These are phyloP conservation scores for Nannobrachium achirus DNA, from an alignment of 2,113 vertebrate species.

Conservation along the genomic window DNA sequence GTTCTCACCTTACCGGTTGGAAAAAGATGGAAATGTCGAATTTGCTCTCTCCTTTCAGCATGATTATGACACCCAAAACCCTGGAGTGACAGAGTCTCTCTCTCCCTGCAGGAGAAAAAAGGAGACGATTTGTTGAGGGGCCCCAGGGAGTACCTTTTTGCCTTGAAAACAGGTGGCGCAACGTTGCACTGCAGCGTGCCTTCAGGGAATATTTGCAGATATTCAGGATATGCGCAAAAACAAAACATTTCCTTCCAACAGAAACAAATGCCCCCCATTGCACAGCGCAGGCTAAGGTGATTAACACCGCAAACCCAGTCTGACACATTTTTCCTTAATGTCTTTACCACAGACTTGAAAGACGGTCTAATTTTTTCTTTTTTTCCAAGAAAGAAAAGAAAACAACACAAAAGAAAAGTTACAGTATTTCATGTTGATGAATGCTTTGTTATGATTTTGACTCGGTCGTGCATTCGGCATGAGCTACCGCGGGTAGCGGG, in stretches of 20 bases:
- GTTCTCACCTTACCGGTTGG: constrained; percentile 71
- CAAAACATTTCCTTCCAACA: constrained; percentile 68
- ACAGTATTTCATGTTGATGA: constrained; percentile 62
- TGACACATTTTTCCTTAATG: constrained; percentile 64
- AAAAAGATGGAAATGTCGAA: constrained; percentile 70
- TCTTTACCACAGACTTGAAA: constrained; percentile 55
- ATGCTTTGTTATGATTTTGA: constrained; percentile 67
- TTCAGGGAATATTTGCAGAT: constrained; percentile 80
- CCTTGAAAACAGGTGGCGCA: constrained; percentile 80
- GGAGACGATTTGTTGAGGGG: constrained; percentile 76
- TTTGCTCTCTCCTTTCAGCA: constrained; percentile 69
- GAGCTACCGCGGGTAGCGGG: constrained; percentile 38
- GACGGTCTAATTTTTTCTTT: constrained; percentile 22
- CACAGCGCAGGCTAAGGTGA: constrained; percentile 53
- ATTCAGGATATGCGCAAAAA: constrained; percentile 77
- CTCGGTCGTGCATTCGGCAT: constrained; percentile 57
- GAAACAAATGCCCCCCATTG: constrained; percentile 67
- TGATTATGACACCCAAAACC: constrained; percentile 78
- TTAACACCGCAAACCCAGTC: constrained; percentile 51
- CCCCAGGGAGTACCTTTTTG: constrained; percentile 70
- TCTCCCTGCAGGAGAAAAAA: constrained; percentile 78
- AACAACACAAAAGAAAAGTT: constrained; percentile 17
- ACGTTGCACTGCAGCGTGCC: constrained; percentile 72
- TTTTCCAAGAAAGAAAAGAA: background rate
- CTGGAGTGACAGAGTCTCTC: constrained; percentile 70